Percentiles rank a stretch among this genome's conserved stretches.
phyloP scores from a whole-genome alignment of 2,888 invertebrate genomes.

The Caradrina clavipalpis region DNA sequence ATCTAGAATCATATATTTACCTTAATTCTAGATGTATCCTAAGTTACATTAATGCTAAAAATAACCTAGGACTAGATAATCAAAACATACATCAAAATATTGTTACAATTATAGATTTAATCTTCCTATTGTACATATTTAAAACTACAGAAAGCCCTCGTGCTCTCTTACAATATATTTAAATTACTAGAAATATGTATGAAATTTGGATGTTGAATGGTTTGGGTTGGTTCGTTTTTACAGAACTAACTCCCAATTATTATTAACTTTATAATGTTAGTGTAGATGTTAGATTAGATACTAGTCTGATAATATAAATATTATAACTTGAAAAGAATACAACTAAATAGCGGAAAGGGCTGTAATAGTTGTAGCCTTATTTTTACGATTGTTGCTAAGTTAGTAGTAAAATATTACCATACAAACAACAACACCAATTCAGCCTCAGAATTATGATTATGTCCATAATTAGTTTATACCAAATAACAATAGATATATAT shows the following conservation, averaged over 20 bases:
- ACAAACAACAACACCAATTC: conserved; percentile 29
- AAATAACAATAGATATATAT: neutral
- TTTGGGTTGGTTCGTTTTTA: neutral
- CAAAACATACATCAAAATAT: no score
- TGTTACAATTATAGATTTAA: no score
- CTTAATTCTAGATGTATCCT: no score
- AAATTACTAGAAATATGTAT: no score
- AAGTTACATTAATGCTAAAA: no score
- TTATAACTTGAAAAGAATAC: conserved; percentile 33
- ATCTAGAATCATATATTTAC: no score
- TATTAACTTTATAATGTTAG: conserved; percentile 28
- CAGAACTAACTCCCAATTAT: neutral
- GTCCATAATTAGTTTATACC: conserved; percentile 9
- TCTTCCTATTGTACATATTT: no score
- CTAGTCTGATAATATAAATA: conserved; percentile 46
- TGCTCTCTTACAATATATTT: no score
- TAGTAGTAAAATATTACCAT: conserved; percentile 45
- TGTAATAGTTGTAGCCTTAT: conserved; percentile 63
- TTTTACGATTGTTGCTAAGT: conserved; percentile 64
- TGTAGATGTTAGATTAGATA: conserved; percentile 31
- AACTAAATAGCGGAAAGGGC: conserved; percentile 53
- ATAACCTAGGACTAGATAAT: no score
- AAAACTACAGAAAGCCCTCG: no score
- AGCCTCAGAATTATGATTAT: conserved; percentile 26
- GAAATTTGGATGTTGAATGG: no score